Percentiles rank a stretch among this genome's conserved stretches.
phyloP scores from a whole-genome alignment of 2,797 vertebrate species.

The Acanthopagrus latus region DNA sequence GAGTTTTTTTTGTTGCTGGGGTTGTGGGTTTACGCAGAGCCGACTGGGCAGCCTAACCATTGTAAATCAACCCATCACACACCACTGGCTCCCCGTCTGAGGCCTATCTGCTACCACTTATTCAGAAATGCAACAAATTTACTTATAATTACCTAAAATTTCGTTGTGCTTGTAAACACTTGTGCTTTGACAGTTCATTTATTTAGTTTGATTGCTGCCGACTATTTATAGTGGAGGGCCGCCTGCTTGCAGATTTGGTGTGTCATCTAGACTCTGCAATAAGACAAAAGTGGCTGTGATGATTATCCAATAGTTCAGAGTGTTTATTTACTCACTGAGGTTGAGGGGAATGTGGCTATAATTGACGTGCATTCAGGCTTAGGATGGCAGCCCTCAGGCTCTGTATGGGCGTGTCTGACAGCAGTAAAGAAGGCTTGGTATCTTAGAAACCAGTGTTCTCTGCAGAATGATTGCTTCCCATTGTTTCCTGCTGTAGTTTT shows the following conservation, averaged over 20 bases:
- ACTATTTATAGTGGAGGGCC: constrained; percentile 82
- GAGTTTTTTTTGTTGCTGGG: constrained; percentile 50
- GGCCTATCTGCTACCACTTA: constrained; percentile 90
- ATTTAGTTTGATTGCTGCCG: constrained; percentile 87
- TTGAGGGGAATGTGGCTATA: constrained; percentile 72
- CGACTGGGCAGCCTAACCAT: constrained; percentile 39
- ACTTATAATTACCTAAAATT: constrained; percentile 86
- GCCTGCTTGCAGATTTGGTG: constrained; percentile 76
- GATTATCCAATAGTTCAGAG: constrained; percentile 74
- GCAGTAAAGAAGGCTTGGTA: constrained; percentile 15
- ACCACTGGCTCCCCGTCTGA: constrained; percentile 71
- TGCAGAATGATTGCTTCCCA: constrained; percentile 4
- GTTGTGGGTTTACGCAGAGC: constrained; percentile 54
- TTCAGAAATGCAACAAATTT: constrained; percentile 86
- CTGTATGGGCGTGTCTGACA: constrained; percentile 43
- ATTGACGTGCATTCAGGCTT: constrained; percentile 75
- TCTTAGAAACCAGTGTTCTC: constrained; percentile 9
- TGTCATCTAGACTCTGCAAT: constrained; percentile 73
- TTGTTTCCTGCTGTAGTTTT: background rate
- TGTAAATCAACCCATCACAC: constrained; percentile 78
- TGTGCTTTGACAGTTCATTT: constrained; percentile 88
- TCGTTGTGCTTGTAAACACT: constrained; percentile 86
- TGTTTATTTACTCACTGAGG: constrained; percentile 85
- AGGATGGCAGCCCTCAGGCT: constrained; percentile 65
- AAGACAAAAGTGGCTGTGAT: constrained; percentile 75